These are phyloP conservation scores for Cheilinus undulatus DNA, from an alignment of 2,113 vertebrate species.

Conservation along the genomic window DNA sequence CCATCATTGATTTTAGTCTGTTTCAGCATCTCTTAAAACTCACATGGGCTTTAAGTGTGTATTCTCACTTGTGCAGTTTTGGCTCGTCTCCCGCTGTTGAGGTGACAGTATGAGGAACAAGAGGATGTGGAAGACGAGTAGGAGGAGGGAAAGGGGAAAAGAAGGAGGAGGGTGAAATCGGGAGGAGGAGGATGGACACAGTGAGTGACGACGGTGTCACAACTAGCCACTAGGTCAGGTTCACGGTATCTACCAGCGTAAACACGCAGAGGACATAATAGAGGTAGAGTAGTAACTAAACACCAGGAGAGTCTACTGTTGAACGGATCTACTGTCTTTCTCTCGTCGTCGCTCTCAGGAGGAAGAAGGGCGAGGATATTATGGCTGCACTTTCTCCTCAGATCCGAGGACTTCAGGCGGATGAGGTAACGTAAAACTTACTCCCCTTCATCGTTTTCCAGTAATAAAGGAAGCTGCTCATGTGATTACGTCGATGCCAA, in stretches of 20 bases:
- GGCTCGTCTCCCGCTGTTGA: not conserved
- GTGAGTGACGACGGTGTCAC: constrained; percentile 52
- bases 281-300: constrained; percentile 8
- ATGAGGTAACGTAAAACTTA: constrained; percentile 77
- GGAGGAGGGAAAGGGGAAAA: constrained; percentile 14
- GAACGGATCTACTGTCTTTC: not conserved
- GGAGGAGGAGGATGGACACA: constrained; percentile 44
- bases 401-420: constrained; percentile 80
- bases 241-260: constrained; percentile 24
- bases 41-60: not conserved
- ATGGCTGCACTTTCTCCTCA: constrained; percentile 79
- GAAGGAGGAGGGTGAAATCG: constrained; percentile 4
- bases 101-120: not conserved
- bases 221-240: constrained; percentile 26
- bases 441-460: not conserved
- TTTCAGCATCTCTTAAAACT: not conserved
- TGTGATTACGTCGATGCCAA: constrained; percentile 45
- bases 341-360: constrained; percentile 9
- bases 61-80: too few relatives aligned
- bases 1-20: too few relatives aligned
- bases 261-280: constrained; percentile 34
- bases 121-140: constrained; percentile 16
- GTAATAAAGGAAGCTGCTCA: constrained; percentile 13
- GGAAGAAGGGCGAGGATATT: constrained; percentile 46
- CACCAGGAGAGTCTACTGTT: not conserved